Percentiles rank a stretch among this genome's conserved stretches.
phyloP scores from a whole-genome alignment of 2,888 invertebrate genomes.

The Dolomedes plantarius region DNA sequence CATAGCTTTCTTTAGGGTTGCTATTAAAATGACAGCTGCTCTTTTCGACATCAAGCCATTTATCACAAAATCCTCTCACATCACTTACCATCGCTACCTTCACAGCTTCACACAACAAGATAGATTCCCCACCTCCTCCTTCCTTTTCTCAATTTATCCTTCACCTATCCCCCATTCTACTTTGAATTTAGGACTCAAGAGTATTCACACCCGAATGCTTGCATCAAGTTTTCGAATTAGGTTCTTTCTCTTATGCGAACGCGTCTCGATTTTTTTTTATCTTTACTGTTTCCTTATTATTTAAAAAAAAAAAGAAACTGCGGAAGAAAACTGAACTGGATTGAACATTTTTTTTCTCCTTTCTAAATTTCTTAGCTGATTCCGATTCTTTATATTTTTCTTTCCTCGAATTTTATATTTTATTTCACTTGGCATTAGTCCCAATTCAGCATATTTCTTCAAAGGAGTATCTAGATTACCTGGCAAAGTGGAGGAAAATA shows the following conservation, averaged over 20 bases:
- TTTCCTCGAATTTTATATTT: neutral
- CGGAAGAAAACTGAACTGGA: no score
- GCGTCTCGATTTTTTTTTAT: conserved; percentile 22
- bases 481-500: neutral
- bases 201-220: conserved; percentile 65
- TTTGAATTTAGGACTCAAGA: conserved; percentile 63
- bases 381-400: neutral
- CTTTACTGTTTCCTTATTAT: neutral
- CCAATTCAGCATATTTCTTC: neutral
- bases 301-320: neutral
- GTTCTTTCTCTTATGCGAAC: conserved; percentile 42
- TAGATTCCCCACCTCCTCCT: neutral
- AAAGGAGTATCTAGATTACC: neutral
- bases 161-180: neutral
- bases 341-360: no score
- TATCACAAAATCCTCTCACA: neutral
- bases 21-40: no score
- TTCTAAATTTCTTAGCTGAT: neutral
- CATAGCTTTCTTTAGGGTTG: no score
- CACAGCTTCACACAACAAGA: neutral
- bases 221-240: conserved; percentile 66
- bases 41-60: no score
- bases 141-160: neutral
- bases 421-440: neutral
- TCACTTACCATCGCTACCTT: neutral